Evolutionary conservation across 2,888 invertebrate species (phyloP), one percentile per base, ranked within the genome.

Genomic region (Sinotaia quadrata): DNA sequence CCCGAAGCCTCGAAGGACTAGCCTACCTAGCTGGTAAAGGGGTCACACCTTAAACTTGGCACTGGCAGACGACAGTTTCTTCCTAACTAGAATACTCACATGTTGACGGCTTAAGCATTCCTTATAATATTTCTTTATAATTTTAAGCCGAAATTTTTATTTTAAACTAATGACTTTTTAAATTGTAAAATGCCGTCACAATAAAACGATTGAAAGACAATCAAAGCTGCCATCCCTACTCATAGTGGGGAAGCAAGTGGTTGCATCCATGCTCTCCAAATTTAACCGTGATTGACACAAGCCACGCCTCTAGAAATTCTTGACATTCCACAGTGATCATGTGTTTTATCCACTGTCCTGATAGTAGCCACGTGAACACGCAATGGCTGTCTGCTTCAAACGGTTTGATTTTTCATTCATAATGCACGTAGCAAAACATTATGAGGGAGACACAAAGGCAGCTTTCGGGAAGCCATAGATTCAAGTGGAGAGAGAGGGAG

Each of bases 241-340:
- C 21, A 29, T 36, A 24, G 21, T 59, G 47, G 36, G 56, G 29
- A n/a, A n/a, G 21, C 69, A 54, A 59, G 33, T 62, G 57, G 62
- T 67, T 60, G 24, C 49, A 68, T 34, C 66, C 61, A 54, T 41
- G 61, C 65, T 68, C 69, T 74, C 75, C 75, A 70, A 58, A 68
- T 69, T 68, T 60, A 36, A 58, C 65, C 41, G 63, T 79, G 78
- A 78, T 78, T 79, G 79, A 78, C 78, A 74, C 63, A 71, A 57
- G 75, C 74, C 60, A 73, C 79, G 77, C 79, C 79, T 68, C 68
- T 69, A 61, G 70, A 74, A 78, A 80, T 80, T 77, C 78, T 77
- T 78, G 75, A 76, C 76, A 80, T 80, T 80, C 80, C 79, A 67
- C 15, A 72, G 68, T 68, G 77, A 75, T 76, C 77, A 75, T 72